Evolutionary conservation across 2,888 invertebrate genomes (phyloP), one percentile per base, ranked within the genome.

Genomic region (Neuroscelio doddi): DNA sequence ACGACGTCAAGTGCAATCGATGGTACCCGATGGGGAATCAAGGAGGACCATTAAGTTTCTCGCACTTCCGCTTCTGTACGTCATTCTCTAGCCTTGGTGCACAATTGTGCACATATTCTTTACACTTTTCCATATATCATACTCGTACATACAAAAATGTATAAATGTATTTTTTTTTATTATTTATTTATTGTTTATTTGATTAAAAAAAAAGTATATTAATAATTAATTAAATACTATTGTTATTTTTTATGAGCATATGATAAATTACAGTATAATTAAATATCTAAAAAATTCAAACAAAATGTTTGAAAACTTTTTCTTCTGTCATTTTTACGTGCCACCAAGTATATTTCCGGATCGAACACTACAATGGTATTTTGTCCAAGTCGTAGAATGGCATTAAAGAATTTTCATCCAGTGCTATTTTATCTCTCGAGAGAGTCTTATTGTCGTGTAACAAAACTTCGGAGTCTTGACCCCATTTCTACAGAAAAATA

Each of bases 1-100:
- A 41, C 52, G 12, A 46, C 52, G 52, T 34, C 27, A 26, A 36
- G 26, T 42, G 47, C 34, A 52, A 59, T 59, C 59, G 52, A 59
- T 59, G 26, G 41, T 26, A 49, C 47, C 49, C 56, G 42, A 56
- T 56, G 34, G 30, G 12, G 7, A 30, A 47, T 32, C 41, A 41
- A 39, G 51, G 17, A 34, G 42, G 52, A 34, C 46, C 41, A 42
- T 59, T 47, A 59, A 42, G 24, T 36, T 42, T 17, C 32, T 32
- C 26, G 44, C 27, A 32, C 50, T 42, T 38, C 14, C 26, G 34
- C 24, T 44, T 58, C 51, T 16, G 38, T 46, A 34, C 49, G 36
- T 50, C 51, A 58, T 49, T 36, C 57, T 12, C 14, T 3, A 44
- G 12, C 47, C 47, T 21, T 21, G 21, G 5, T 5, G 21, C 21